A percentile compares a stretch with the other conserved stretches of the same genome.
phyloP scores from a whole-genome alignment of 2,113 vertebrate genomes.

The Pseudorasbora parva region DNA sequence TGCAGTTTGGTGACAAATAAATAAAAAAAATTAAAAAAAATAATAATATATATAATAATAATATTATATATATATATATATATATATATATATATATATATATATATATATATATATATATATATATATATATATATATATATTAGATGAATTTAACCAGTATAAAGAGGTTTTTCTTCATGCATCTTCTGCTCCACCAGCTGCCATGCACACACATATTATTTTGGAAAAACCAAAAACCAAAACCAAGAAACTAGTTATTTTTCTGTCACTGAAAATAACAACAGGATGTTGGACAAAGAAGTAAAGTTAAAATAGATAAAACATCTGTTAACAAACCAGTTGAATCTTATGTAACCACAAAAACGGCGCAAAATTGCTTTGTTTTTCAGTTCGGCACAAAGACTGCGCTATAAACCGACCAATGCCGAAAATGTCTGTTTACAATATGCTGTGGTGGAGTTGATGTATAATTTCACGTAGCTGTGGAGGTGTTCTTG shows the following conservation, averaged over 20 bases:
- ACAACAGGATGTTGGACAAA: slow-evolving; percentile 61
- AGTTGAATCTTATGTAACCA: slow-evolving; percentile 1
- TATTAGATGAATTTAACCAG: neutral
- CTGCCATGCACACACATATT: neutral
- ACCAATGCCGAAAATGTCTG: slow-evolving; percentile 11
- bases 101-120: no score
- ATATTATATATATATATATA: no score
- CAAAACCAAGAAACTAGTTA: slow-evolving; percentile 9
- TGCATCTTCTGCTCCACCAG: neutral
- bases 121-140: no score
- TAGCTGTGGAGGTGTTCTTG: neutral
- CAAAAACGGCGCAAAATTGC: slow-evolving; percentile 26
- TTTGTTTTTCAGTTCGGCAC: slow-evolving; percentile 5
- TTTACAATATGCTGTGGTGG: slow-evolving; percentile 13
- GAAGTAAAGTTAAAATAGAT: slow-evolving; percentile 31
- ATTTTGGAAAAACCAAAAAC: neutral
- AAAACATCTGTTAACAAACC: slow-evolving; percentile 37
- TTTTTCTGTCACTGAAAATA: slow-evolving; percentile 37
- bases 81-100: no score
- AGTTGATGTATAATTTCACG: neutral
- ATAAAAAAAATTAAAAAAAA: neutral
- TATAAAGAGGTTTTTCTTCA: neutral
- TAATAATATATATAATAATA: no score
- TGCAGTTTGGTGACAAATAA: neutral
- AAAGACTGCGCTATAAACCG: neutral